These are phyloP conservation scores for Sitophilus oryzae DNA, from an alignment of 1,140 invertebrate genomes.

Conservation along the genomic window DNA sequence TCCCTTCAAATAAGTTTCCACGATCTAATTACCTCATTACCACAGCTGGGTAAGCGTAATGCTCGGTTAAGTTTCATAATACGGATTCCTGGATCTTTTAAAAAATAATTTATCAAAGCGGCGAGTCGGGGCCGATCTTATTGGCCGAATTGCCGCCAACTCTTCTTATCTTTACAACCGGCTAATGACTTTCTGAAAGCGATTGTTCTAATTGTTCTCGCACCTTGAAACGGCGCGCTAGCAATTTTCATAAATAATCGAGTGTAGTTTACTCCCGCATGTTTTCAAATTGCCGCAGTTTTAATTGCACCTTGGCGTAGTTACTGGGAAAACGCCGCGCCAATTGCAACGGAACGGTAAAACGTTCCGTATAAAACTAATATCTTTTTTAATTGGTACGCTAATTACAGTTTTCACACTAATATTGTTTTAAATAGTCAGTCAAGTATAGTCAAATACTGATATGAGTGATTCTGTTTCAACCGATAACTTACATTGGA, in stretches of 20 bases:
- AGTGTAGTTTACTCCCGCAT: not conserved
- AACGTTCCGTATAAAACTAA: too few species aligned
- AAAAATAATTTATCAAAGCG: not conserved
- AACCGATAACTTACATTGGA: too few species aligned
- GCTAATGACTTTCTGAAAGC: not conserved
- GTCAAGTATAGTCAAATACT: too few species aligned
- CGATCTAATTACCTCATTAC: not conserved
- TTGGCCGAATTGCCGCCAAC: not conserved
- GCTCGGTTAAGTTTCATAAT: not conserved
- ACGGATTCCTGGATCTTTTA: not conserved
- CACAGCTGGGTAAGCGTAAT: not conserved
- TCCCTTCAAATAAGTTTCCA: not conserved
- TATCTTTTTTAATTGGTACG: too few species aligned
- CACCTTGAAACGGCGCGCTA: not conserved
- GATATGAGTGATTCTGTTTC: too few species aligned
- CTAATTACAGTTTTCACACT: too few species aligned
- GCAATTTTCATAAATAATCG: not conserved
- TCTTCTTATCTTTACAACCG: not conserved
- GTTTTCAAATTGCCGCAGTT: too few species aligned
- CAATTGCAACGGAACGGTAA: too few species aligned
- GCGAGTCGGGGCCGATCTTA: too few species aligned
- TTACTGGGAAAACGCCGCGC: too few species aligned
- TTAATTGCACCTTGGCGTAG: too few species aligned
- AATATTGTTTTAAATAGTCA: too few species aligned
- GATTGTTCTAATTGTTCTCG: not conserved